Evolutionary conservation across 1,140 invertebrate species (phyloP).

Genomic region (Pygmarrhopalites habei): DNA sequence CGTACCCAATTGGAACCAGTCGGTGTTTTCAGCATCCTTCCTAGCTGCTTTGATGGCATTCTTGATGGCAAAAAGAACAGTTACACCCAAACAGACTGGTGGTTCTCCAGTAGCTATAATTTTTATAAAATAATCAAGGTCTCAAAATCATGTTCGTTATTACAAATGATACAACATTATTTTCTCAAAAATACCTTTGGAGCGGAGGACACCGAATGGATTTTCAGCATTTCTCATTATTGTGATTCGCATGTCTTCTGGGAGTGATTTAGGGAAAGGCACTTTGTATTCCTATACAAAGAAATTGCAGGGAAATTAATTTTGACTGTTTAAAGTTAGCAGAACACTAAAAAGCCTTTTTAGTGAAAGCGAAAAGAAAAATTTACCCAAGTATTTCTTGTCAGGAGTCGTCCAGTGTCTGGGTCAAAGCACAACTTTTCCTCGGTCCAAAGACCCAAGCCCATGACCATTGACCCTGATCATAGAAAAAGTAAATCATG

Average conservation of each 20-base stretch:
- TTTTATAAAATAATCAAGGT: too few species aligned
- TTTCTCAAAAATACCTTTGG: too few species aligned
- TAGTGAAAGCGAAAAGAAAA: not conserved
- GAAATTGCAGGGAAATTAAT: too few species aligned
- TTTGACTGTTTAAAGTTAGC: too few species aligned
- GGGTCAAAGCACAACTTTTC: constrained; percentile 34
- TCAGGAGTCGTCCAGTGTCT: constrained; percentile 28
- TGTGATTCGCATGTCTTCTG: constrained; percentile 69
- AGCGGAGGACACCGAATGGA: constrained; percentile 60
- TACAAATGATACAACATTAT: constrained; percentile 13
- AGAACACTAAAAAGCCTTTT: too few species aligned
- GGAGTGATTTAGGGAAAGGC: constrained; percentile 74
- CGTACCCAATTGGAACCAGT: constrained; percentile 39
- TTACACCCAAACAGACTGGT: constrained; percentile 41
- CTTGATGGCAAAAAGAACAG: constrained; percentile 42
- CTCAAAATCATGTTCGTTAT: not conserved
- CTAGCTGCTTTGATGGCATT: constrained; percentile 60
- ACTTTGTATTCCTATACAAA: constrained; percentile 77
- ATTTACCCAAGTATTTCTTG: constrained; percentile 32
- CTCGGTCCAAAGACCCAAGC: constrained; percentile 68
- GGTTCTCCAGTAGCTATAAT: constrained; percentile 44
- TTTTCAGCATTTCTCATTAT: constrained; percentile 65
- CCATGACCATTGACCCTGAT: constrained; percentile 76
- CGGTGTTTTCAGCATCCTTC: constrained; percentile 45
- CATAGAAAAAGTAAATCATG: constrained; percentile 30